Base-by-base conservation (phyloP, 2,797 vertebrate genomes). In the Syngnathus rostellatus region DNA sequence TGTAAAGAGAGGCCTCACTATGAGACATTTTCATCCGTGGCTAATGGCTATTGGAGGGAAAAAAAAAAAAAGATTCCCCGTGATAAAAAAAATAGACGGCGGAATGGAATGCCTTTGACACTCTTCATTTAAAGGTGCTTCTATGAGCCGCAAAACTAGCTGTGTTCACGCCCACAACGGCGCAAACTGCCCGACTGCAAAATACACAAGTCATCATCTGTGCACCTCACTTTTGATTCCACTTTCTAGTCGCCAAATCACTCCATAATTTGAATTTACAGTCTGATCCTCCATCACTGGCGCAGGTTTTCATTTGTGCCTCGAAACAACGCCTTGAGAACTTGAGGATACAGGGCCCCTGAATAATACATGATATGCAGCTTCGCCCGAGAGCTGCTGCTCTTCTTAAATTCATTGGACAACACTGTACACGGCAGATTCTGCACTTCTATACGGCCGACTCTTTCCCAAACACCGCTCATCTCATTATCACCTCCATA, bases 401-500 rank as follows among this genome's bases (percentile, higher is more conserved):
- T 31, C 31, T 39, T 45, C 46, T 40, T 53, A 67, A 66, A 63
- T 63, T 75, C 65, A 57, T 62, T 21, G 48, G 62, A 59, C 71
- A 64, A 41, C 60, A 23, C 63, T 61, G 62, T 63, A 63, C 2
- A 43, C 74, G 80, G 80, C 80, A 75, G 53, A 73, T 81, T 75
- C 69, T 69, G 71, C 69, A 65, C 55, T 77, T 70, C 74, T 79
- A 76, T 72, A 78, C 68, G 65, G 80, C 69, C 70, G 83, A 81
- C 83, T 87, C 87, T 86, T 81, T 86, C 80, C 78, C 76, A 79
- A 90, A 89, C 83, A 86, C 75, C 77, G 79, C 79, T 86, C 75
- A 80, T 84, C 85, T 88, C 85, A 88, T 90, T 87, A 88, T 85
- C 80, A 62, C 82, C 83, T 69, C 83, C 89, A 88, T 88, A 89